Conservation (phyloP, 2,888 invertebrate species). For the Clanis bilineata region DNA sequence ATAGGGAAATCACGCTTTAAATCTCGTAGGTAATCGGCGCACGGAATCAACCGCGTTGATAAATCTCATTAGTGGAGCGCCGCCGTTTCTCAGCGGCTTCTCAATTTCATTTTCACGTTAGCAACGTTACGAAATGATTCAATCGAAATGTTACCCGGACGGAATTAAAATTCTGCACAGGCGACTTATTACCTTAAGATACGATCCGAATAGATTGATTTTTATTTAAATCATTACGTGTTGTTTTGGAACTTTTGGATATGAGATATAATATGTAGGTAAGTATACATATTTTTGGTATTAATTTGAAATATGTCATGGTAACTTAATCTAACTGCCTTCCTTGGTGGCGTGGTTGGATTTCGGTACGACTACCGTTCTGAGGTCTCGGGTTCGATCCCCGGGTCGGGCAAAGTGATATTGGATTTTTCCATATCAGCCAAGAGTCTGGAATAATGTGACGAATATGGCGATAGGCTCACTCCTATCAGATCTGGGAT, state of each 20-base stretch:
- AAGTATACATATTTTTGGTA: no score
- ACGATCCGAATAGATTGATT: conserved; percentile 4
- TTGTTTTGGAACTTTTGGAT: not conserved
- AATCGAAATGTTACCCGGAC: conserved; percentile 26
- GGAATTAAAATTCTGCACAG: conserved; percentile 28
- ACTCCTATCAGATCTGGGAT: no score
- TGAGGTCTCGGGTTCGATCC: no score
- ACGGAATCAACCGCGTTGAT: conserved; percentile 59
- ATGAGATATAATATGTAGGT: not conserved
- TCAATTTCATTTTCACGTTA: conserved; percentile 53
- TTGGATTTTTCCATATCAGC: no score
- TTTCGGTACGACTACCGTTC: no score
- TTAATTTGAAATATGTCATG: no score
- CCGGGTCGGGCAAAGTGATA: no score
- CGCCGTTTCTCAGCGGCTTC: conserved; percentile 43
- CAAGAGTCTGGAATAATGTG: no score
- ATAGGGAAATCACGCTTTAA: conserved; percentile 58
- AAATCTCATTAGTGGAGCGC: conserved; percentile 64
- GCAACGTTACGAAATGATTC: conserved; percentile 60
- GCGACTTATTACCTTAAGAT: conserved; percentile 19
- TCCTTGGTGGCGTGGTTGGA: no score
- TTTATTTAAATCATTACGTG: not conserved
- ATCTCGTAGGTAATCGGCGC: conserved; percentile 53
- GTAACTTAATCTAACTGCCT: no score
- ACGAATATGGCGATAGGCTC: no score